Percentiles rank a stretch among this genome's conserved stretches.
Evolutionary conservation across 1,140 invertebrate species (phyloP).

Genomic region (Pollicipes pollicipes): DNA sequence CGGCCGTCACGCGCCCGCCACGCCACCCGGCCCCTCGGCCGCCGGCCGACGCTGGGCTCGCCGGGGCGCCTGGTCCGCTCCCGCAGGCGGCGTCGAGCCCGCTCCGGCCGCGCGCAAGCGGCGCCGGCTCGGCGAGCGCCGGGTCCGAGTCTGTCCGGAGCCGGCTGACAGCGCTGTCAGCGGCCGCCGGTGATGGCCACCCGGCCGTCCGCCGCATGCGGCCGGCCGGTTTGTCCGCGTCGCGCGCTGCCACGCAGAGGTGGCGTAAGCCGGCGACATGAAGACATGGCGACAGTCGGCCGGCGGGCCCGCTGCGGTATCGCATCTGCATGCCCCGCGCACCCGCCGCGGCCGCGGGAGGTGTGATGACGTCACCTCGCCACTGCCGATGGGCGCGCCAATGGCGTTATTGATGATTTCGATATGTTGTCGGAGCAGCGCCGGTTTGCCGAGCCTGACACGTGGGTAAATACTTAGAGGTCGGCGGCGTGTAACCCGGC

Average conservation of each 20-base stretch:
- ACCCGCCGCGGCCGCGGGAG: background rate
- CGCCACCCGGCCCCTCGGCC: too few relatives aligned
- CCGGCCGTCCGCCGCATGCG: background rate
- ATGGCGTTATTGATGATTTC: background rate
- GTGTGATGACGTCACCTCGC: background rate
- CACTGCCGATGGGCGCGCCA: background rate
- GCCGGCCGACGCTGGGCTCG: too few relatives aligned
- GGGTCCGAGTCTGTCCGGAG: too few relatives aligned
- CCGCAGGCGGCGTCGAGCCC: too few relatives aligned
- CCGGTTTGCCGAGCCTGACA: background rate
- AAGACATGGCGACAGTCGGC: background rate
- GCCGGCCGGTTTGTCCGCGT: background rate
- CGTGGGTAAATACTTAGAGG: background rate
- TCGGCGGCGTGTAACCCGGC: too few relatives aligned
- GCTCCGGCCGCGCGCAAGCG: too few relatives aligned
- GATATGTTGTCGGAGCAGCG: background rate
- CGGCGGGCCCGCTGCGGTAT: too few relatives aligned
- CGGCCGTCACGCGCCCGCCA: too few relatives aligned
- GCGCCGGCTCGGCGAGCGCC: too few relatives aligned
- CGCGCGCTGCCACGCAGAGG: too few relatives aligned
- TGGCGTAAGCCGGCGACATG: background rate
- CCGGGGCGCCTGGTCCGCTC: too few relatives aligned
- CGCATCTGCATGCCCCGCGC: background rate
- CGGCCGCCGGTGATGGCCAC: background rate
- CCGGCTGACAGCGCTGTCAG: background rate